These are phyloP conservation scores for Conger conger DNA, from an alignment of 2,113 vertebrate species.

Conservation along the genomic window DNA sequence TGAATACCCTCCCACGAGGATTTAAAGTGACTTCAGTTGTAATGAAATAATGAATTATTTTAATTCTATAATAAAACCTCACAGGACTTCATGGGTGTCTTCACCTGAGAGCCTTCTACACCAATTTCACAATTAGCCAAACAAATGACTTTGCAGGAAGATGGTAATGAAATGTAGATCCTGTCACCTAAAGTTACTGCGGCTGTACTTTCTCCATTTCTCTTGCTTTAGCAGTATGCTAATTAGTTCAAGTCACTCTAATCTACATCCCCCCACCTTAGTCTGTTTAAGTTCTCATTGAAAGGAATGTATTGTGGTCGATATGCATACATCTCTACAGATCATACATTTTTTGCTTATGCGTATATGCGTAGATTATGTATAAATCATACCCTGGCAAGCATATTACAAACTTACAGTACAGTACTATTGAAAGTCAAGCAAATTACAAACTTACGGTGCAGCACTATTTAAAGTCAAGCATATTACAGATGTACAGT, in stretches of 20 bases:
- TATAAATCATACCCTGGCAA: background rate
- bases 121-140: constrained; percentile 43
- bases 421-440: background rate
- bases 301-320: too few species aligned
- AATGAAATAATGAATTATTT: constrained; percentile 44
- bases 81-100: background rate
- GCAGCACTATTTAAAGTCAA: background rate
- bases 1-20: constrained; percentile 31
- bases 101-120: constrained; percentile 10
- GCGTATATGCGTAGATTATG: background rate
- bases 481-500: too few species aligned
- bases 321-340: background rate
- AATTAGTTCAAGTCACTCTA: background rate
- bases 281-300: background rate
- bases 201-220: background rate
- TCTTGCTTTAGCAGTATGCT: background rate
- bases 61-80: constrained; percentile 25
- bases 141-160: constrained; percentile 35
- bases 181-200: constrained; percentile 25
- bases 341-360: background rate
- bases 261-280: constrained; percentile 5
- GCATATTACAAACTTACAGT: background rate
- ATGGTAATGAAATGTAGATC: constrained; percentile 50
- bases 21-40: constrained; percentile 42
- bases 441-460: too few species aligned